A percentile compares a stretch with the other conserved stretches of the same genome.
These are phyloP conservation scores for Toxotes chatareus DNA, from an alignment of 2,113 vertebrate species.

Conservation along the genomic window DNA sequence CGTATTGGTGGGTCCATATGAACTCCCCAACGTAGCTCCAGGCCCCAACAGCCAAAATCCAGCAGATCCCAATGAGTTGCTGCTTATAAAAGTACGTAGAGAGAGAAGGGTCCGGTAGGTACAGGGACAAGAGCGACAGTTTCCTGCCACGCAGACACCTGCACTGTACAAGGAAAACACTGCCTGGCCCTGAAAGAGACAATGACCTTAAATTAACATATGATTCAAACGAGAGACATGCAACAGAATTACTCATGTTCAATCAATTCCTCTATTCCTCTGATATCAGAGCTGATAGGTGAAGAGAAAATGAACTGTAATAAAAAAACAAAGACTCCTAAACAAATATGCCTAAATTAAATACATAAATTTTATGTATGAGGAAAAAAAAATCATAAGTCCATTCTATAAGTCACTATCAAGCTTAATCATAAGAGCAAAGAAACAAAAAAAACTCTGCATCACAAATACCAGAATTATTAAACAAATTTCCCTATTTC, in stretches of 20 bases:
- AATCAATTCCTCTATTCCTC: neutral
- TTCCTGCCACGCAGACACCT: conserved; percentile 86
- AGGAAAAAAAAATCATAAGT: too few species aligned
- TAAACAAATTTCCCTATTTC: too few species aligned
- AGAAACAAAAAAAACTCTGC: too few species aligned
- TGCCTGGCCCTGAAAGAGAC: conserved; percentile 84
- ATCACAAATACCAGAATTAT: too few species aligned
- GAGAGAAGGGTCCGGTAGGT: conserved; percentile 88
- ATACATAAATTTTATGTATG: neutral
- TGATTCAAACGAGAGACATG: neutral
- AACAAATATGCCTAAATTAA: too few species aligned
- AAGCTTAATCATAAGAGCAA: too few species aligned
- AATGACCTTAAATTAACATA: neutral
- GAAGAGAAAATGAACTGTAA: neutral
- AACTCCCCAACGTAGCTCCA: conserved; percentile 84
- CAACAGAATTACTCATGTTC: neutral
- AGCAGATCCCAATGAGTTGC: conserved; percentile 89
- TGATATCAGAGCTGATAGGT: neutral
- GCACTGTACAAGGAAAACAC: conserved; percentile 88
- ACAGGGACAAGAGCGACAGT: conserved; percentile 88
- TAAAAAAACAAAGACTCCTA: neutral
- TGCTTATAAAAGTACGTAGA: conserved; percentile 89
- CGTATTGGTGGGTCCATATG: conserved; percentile 90
- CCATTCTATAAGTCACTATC: too few species aligned
- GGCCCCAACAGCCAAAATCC: conserved; percentile 89